These are phyloP conservation scores for Amblyopsis hoosieri DNA, from an alignment of 2,797 vertebrate genomes.

Conservation along the genomic window DNA sequence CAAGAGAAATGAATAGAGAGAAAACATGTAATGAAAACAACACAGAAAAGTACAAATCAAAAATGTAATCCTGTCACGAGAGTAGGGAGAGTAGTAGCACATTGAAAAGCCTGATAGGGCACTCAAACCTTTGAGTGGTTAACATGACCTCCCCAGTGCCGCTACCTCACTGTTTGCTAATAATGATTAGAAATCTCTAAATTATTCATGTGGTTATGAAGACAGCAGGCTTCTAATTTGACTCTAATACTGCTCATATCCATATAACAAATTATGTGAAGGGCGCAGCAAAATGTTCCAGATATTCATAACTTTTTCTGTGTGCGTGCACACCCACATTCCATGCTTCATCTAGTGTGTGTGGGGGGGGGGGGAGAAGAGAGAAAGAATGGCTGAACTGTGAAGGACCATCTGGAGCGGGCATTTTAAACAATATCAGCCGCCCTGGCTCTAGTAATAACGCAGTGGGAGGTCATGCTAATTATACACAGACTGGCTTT, in stretches of 20 bases:
- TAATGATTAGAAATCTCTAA: slow-evolving; percentile 43
- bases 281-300: slow-evolving; percentile 44
- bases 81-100: neutral
- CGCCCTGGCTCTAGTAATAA: slow-evolving; percentile 27
- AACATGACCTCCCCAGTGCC: slow-evolving; percentile 31
- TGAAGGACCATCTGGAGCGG: slow-evolving; percentile 64
- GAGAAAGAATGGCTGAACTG: slow-evolving; percentile 47
- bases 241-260: slow-evolving; percentile 55
- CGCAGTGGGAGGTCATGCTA: slow-evolving; percentile 11
- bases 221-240: slow-evolving; percentile 64
- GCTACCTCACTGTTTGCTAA: slow-evolving; percentile 32
- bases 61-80: neutral
- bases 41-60: neutral
- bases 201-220: slow-evolving; percentile 55
- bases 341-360: neutral
- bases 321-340: slow-evolving; percentile 31
- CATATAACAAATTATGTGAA: slow-evolving; percentile 70
- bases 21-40: too few species aligned
- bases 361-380: neutral
- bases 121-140: slow-evolving; percentile 4
- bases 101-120: too few species aligned
- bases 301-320: slow-evolving; percentile 45
- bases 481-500: slow-evolving; percentile 10
- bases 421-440: slow-evolving; percentile 45
- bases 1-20: neutral